Percentiles rank a stretch among this genome's conserved stretches.
Conservation (phyloP, 2,113 vertebrate species). For the Orientallactaga bullata region DNA sequence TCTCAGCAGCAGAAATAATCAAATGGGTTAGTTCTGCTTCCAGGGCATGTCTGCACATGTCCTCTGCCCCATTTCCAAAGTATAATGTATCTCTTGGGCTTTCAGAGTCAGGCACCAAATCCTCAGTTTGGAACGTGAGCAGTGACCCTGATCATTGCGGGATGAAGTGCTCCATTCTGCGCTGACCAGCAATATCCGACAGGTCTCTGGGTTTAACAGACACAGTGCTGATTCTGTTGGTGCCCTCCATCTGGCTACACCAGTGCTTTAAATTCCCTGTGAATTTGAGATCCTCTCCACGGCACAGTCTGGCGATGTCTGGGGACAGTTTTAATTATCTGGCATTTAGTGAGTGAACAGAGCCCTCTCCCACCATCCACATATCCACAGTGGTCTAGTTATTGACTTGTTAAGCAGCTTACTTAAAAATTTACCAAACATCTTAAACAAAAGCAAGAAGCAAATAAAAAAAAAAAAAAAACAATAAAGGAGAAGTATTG, state of each 20-base stretch:
- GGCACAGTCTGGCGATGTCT: background rate
- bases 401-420: background rate
- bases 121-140: background rate
- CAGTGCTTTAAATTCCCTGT: accelerated
- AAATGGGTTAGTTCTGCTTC: constrained; percentile 21
- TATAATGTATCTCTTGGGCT: background rate
- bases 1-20: constrained; percentile 42
- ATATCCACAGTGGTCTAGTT: background rate
- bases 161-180: background rate
- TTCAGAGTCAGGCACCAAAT: constrained; percentile 43
- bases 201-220: background rate
- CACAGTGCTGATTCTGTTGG: background rate
- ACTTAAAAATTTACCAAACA: background rate
- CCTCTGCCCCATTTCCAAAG: constrained; percentile 6
- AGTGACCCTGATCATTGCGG: constrained; percentile 34
- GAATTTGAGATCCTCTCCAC: background rate
- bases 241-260: background rate
- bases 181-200: background rate
- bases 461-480: background rate
- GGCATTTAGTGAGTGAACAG: background rate
- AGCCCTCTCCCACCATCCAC: accelerated
- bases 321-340: background rate
- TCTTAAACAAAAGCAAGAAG: background rate
- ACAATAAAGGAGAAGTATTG: background rate
- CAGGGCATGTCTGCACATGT: background rate